Base-by-base conservation (phyloP, 2,888 invertebrate species). In the Synergus itoensis region DNA sequence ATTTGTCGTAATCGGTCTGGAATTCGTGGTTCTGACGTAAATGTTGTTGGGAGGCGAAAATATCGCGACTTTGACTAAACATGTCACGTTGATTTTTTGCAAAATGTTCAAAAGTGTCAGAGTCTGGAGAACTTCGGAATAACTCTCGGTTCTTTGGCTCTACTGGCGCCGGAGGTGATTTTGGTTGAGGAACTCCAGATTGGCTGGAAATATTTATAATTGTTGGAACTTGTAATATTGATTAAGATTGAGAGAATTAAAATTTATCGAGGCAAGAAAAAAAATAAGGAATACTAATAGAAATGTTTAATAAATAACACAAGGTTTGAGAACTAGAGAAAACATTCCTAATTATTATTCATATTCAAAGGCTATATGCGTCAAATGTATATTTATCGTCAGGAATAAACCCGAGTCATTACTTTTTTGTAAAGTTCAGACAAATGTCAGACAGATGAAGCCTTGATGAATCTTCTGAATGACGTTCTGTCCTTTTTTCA, bases 101-200 rank as follows among this genome's bases (percentile, higher is more conserved):
- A 45, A 91, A 92, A 78, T 91, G 89, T 7, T 92, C 91, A 81
- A 89, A 91, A 2, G 86, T 80, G 53, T 92, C 92, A 0, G 92
- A 91, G 48, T 92, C 92, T 0, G 92, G 92, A 0, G 92, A 92
- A 4, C 88, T 87, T 12, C 91, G 87, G 79, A 86, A 91, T 4
- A 86, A 84, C 0, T 91, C 86, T 0, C 92, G 89, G 45, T 91
- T 91, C 73, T 93, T 92, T 0, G 95, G 94, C 84, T 95, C 95
- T 48, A 95, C 94, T 0, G 96, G 95, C 0, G 95, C 94, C 5
- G 95, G 95, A 1, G 95, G 96, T 77, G 95, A 95, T 75, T 94
- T 95, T 12, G 94, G 94, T 83, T 94, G 94, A 79, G 94, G 93
- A 81, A 94, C 92, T 79, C 92, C 92, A 16, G 92, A 93, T 87